Conservation (phyloP, 1,140 invertebrate species). For the Cylas formicarius region DNA sequence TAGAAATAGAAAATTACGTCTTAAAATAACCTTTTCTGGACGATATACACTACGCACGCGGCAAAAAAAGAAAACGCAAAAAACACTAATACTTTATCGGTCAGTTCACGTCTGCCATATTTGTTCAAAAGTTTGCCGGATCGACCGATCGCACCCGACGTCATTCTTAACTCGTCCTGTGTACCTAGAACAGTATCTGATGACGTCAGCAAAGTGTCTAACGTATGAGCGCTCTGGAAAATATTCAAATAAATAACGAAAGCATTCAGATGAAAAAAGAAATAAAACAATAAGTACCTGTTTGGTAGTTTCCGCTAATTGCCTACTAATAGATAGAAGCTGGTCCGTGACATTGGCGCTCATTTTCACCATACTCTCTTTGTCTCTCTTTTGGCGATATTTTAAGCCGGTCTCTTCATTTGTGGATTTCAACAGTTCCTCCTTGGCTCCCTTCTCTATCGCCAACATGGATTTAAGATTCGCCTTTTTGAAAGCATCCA, state of each 20-base stretch:
- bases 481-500: slow-evolving; percentile 69
- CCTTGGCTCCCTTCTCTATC: slow-evolving; percentile 65
- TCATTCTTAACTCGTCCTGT: slow-evolving; percentile 75
- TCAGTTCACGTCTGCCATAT: slow-evolving; percentile 88
- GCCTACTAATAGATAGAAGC: slow-evolving; percentile 70
- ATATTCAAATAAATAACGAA: neutral
- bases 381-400: slow-evolving; percentile 57
- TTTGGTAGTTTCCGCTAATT: slow-evolving; percentile 78
- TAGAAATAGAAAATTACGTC: too few relatives aligned
- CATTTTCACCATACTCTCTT: slow-evolving; percentile 55
- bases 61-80: slow-evolving; percentile 90
- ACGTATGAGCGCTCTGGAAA: slow-evolving; percentile 63
- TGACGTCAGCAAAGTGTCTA: slow-evolving; percentile 70
- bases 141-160: slow-evolving; percentile 78
- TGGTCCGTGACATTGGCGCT: slow-evolving; percentile 73
- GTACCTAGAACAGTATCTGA: slow-evolving; percentile 62
- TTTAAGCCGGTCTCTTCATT: slow-evolving; percentile 50
- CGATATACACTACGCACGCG: slow-evolving; percentile 83
- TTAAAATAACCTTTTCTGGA: slow-evolving; percentile 80
- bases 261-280: neutral
- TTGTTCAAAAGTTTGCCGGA: slow-evolving; percentile 87
- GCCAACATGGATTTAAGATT: slow-evolving; percentile 65
- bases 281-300: slow-evolving; percentile 36
- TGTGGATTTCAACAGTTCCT: slow-evolving; percentile 56
- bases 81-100: slow-evolving; percentile 86